Percentiles rank a stretch among this genome's conserved stretches.
phyloP scores from a whole-genome alignment of 2,113 vertebrate species.

The Macrotus californicus region DNA sequence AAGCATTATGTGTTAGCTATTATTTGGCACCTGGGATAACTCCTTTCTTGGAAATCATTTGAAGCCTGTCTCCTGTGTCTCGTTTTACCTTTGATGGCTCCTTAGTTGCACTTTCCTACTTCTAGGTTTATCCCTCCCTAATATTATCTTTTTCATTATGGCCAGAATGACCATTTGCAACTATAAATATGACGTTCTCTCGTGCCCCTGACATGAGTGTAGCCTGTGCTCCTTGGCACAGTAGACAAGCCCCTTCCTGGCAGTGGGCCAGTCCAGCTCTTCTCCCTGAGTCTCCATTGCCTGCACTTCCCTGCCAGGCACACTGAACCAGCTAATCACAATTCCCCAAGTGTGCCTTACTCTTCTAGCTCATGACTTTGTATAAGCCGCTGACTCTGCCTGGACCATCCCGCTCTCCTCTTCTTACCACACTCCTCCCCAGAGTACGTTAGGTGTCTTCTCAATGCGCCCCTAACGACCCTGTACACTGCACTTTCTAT shows the following conservation, averaged over 20 bases:
- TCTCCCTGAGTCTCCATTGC: not conserved
- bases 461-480: not conserved
- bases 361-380: not conserved
- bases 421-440: not conserved
- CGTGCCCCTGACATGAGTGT: not conserved
- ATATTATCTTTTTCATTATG: not conserved
- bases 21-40: not conserved
- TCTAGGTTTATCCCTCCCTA: not conserved
- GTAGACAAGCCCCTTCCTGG: not conserved
- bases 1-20: not conserved
- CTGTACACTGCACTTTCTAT: not conserved
- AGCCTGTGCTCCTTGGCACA: not conserved
- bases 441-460: not conserved
- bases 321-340: not conserved
- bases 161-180: not conserved
- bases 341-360: not conserved
- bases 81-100: not conserved
- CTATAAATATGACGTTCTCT: not conserved
- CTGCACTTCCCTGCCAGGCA: not conserved
- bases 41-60: not conserved
- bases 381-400: not conserved
- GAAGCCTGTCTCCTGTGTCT: not conserved
- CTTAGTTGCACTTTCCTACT: not conserved
- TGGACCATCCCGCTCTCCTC: not conserved
- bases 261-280: not conserved